Evolutionary conservation across 2,113 vertebrate genomes (phyloP).

Genomic region (Loxodonta africana): DNA sequence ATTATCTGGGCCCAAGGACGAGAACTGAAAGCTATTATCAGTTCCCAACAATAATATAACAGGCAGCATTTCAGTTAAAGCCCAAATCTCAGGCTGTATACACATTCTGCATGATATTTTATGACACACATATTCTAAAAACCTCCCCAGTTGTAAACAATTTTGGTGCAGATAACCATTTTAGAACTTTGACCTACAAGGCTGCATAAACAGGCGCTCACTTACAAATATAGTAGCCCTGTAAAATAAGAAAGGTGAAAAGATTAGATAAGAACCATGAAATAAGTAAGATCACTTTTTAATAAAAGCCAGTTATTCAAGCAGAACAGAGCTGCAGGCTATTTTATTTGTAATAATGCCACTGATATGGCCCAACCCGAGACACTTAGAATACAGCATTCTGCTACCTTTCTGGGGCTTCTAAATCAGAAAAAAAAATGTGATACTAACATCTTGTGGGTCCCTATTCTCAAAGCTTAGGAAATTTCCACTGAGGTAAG

Average conservation of each 20-base stretch:
- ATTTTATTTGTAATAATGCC: neutral
- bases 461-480: neutral
- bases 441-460: too few relatives aligned
- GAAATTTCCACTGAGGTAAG: slow-evolving; percentile 7
- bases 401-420: neutral
- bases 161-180: neutral
- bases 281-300: neutral
- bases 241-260: neutral
- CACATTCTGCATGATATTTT: neutral
- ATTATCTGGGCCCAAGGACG: neutral
- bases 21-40: neutral
- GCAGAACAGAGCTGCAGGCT: neutral
- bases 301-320: neutral
- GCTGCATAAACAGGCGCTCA: neutral
- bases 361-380: neutral
- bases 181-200: neutral
- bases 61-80: neutral
- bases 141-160: neutral
- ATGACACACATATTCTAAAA: neutral
- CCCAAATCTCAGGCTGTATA: neutral
- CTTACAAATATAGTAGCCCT: neutral
- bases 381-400: neutral
- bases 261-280: neutral
- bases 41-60: neutral
- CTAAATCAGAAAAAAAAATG: neutral